Conservation (phyloP, 1,140 invertebrate species). For the Cecropterus lyciades region DNA sequence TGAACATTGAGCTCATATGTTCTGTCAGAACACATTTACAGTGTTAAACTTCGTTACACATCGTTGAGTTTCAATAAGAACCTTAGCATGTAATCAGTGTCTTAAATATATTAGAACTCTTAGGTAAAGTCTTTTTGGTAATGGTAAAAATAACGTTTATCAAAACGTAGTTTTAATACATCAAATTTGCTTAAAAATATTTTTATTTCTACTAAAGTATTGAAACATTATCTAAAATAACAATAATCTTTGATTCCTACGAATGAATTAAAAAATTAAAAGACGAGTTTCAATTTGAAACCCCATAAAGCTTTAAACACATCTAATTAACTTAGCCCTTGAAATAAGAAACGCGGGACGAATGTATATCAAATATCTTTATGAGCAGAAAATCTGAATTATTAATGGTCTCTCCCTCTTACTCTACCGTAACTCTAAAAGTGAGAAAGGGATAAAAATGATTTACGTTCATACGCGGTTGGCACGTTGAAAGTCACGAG, state of each 20-base stretch:
- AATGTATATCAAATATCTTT: slow-evolving; percentile 38
- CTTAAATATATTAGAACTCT: too few relatives aligned
- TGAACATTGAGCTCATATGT: too few relatives aligned
- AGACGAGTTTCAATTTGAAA: slow-evolving; percentile 4
- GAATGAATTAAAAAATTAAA: not conserved
- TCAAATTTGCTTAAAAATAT: too few relatives aligned
- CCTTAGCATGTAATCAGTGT: too few relatives aligned
- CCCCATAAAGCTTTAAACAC: slow-evolving; percentile 13
- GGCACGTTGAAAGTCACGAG: slow-evolving; percentile 14
- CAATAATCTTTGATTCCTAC: not conserved
- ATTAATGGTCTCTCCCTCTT: slow-evolving; percentile 26
- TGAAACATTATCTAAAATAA: not conserved
- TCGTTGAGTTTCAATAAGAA: too few relatives aligned
- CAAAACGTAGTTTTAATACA: too few relatives aligned
- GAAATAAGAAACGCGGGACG: slow-evolving; percentile 37
- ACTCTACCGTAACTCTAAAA: not conserved
- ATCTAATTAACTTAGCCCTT: slow-evolving; percentile 43
- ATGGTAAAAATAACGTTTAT: too few relatives aligned
- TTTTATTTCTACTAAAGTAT: too few relatives aligned
- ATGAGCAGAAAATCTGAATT: slow-evolving; percentile 22
- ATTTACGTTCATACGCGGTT: slow-evolving; percentile 11
- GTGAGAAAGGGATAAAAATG: slow-evolving; percentile 20
- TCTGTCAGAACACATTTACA: too few relatives aligned
- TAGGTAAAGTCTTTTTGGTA: too few relatives aligned
- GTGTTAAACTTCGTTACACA: too few relatives aligned